Evolutionary conservation across 2,113 vertebrate genomes (phyloP), one percentile per base, ranked within the genome.

Genomic region (Capricornis sumatraensis): DNA sequence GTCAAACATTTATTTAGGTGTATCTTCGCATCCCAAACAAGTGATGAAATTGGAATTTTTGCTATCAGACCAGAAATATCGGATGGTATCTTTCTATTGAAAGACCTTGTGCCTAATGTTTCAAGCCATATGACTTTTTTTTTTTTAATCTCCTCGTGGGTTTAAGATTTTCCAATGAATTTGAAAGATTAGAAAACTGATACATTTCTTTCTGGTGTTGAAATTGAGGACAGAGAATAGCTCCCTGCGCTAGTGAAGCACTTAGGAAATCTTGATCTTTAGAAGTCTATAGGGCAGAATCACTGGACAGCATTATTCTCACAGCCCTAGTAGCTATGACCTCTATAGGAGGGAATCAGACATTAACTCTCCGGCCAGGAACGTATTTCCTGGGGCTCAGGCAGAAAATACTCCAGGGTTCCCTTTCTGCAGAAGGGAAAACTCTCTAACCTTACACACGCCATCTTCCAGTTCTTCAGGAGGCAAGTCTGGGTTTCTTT

Each of bases 391-490:
- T 87, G 58, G 74, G 5, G 0, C 0, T 3, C 12, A 81, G 8
- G 71, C 5, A 43, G 76, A 36, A 33, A 40, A 47, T 15, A 53
- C 57, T 47, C 82, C 36, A 1, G 6, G 21, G 10, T 3, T 57
- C 58, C 28, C 30, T 33, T 40, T 53, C 58, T 27, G 13, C 21
- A 13, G 13, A 25, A 52, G 81, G 94, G 85, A 98, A 16, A 43
- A 50, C 3, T 25, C 16, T 97, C 99, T 98, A 64, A 99, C 99
- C 99, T 99, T 99, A 96, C 98, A 99, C 53, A 99, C 96, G 8
- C 99, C 99, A 95, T 99, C 99, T 97, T 99, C 99, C 82, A 99
- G 96, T 53, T 99, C 99, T 58, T 99, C 99, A 8, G 99, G 99
- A 23, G 98, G 99, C 55, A 99, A 95, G 55, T 99, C 99, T 30